These are phyloP conservation scores for Nomada fabriciana DNA, from an alignment of 2,888 invertebrate genomes.

Conservation along the genomic window DNA sequence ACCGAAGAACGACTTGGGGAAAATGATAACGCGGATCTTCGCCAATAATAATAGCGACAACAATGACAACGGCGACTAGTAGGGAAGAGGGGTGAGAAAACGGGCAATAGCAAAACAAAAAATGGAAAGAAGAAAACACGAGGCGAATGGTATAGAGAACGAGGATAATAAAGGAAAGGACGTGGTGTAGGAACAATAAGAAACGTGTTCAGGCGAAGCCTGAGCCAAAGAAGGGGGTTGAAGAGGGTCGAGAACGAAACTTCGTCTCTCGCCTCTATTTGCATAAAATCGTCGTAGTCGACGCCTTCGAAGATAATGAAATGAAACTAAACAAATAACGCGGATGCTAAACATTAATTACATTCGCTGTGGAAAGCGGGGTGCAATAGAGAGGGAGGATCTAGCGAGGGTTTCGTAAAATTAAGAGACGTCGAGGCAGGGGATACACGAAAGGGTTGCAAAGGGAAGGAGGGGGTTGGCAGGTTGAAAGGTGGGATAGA, in stretches of 20 bases:
- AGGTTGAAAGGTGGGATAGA: constrained; percentile 3
- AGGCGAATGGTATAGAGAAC: constrained; percentile 28
- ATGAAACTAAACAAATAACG: constrained; percentile 84
- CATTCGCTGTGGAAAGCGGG: constrained; percentile 72
- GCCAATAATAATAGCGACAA: constrained; percentile 66
- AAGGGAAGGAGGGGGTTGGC: constrained; percentile 7
- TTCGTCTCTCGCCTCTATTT: constrained; percentile 79
- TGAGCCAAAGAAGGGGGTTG: constrained; percentile 38
- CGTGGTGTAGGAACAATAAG: constrained; percentile 58
- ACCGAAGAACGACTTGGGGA: constrained; percentile 67
- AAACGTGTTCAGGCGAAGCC: constrained; percentile 60
- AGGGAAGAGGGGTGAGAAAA: not conserved
- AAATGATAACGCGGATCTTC: constrained; percentile 74
- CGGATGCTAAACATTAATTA: constrained; percentile 83
- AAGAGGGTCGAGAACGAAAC: constrained; percentile 72
- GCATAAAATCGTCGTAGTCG: constrained; percentile 82
- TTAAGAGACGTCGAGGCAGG: constrained; percentile 66
- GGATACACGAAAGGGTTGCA: constrained; percentile 39
- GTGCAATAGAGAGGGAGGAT: constrained; percentile 22
- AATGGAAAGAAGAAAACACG: not conserved
- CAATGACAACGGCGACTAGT: not conserved
- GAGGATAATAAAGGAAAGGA: constrained; percentile 48
- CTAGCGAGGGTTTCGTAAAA: constrained; percentile 65
- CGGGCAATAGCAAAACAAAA: no score
- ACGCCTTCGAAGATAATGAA: constrained; percentile 81